These are phyloP conservation scores for Microcebus murinus DNA, from an alignment of 2,113 vertebrate species.

Conservation along the genomic window DNA sequence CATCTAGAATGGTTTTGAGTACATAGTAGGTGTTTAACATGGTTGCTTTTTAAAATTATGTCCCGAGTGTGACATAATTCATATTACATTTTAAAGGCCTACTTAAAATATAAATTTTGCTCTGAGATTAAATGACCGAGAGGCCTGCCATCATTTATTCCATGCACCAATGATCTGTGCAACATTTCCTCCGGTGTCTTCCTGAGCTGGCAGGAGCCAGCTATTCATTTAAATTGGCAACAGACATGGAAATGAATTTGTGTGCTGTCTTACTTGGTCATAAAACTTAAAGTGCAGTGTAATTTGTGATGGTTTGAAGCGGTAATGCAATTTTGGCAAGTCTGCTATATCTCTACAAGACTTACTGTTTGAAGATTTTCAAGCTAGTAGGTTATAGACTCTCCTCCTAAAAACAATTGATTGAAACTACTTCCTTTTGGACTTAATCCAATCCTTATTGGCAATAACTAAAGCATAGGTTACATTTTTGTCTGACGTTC, in stretches of 20 bases:
- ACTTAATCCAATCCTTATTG: slow-evolving; percentile 49
- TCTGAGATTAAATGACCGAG: slow-evolving; percentile 74
- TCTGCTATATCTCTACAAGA: slow-evolving; percentile 73
- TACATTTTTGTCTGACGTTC: slow-evolving; percentile 56
- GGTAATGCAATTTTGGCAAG: slow-evolving; percentile 78
- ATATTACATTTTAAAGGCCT: slow-evolving; percentile 73
- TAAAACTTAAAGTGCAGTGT: slow-evolving; percentile 78
- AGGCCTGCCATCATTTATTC: slow-evolving; percentile 72
- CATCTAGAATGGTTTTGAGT: slow-evolving; percentile 47
- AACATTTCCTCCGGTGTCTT: slow-evolving; percentile 72
- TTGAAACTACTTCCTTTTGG: slow-evolving; percentile 64
- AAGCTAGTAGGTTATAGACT: slow-evolving; percentile 69
- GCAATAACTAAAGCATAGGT: slow-evolving; percentile 48
- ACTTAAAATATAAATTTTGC: slow-evolving; percentile 77
- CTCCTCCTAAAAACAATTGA: slow-evolving; percentile 72
- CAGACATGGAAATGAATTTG: slow-evolving; percentile 79
- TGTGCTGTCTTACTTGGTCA: slow-evolving; percentile 77
- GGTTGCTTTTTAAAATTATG: slow-evolving; percentile 65
- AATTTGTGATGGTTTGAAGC: slow-evolving; percentile 79
- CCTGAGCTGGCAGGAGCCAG: slow-evolving; percentile 73
- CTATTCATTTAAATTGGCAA: slow-evolving; percentile 80
- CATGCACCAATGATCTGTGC: slow-evolving; percentile 70
- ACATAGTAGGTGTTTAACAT: slow-evolving; percentile 67
- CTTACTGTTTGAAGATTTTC: slow-evolving; percentile 73
- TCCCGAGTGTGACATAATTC: slow-evolving; percentile 55